Percentiles rank a stretch among this genome's conserved stretches.
Evolutionary conservation across 2,113 vertebrate species (phyloP).

Genomic region (Genyomyrus donnyi): DNA sequence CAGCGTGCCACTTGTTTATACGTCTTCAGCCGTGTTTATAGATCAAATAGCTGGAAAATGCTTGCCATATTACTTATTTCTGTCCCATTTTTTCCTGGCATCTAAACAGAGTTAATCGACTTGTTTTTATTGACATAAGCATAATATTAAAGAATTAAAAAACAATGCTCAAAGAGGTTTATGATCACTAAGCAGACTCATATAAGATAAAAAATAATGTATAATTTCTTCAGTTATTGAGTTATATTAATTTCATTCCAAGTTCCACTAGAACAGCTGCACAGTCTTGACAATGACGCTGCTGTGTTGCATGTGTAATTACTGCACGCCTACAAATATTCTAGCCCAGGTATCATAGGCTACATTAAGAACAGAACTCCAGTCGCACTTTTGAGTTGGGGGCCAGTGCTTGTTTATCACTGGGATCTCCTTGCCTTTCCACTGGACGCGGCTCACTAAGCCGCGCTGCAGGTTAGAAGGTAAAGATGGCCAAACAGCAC

Average conservation of each 20-base stretch:
- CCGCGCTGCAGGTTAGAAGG: background rate
- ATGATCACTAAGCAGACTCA: background rate
- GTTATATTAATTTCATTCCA: background rate
- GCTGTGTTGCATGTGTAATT: background rate
- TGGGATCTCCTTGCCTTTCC: background rate
- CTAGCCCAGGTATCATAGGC: background rate
- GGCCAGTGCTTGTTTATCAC: background rate
- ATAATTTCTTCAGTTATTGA: background rate
- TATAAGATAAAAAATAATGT: background rate
- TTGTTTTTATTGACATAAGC: background rate
- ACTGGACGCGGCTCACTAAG: background rate
- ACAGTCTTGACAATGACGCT: background rate
- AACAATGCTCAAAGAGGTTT: background rate
- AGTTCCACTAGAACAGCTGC: background rate
- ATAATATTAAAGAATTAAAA: background rate
- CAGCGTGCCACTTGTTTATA: conserved; percentile 37
- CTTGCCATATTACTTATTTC: background rate
- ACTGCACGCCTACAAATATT: background rate
- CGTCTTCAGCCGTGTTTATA: conserved; percentile 20
- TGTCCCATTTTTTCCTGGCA: conserved; percentile 13
- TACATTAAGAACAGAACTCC: background rate
- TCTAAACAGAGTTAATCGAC: background rate
- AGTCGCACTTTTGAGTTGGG: background rate
- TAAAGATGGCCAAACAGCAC: background rate
- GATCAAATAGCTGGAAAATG: conserved; percentile 22